Evolutionary conservation across 1,140 invertebrate species (phyloP), one percentile per base, ranked within the genome.

Genomic region (Heterodera schachtii): DNA sequence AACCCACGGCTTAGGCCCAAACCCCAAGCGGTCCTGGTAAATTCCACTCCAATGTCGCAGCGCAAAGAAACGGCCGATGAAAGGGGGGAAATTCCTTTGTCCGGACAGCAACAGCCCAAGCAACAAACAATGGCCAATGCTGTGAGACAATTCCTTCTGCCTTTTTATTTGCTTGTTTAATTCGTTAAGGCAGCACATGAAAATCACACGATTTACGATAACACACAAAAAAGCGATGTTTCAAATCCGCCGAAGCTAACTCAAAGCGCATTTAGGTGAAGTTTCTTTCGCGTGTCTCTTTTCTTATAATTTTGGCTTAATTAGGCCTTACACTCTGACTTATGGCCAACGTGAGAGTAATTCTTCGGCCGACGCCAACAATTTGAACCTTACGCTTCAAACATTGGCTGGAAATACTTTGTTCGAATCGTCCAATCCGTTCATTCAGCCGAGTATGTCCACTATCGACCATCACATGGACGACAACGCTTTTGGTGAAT

Each of bases 1-100:
- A 90, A 90, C 81, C 88, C 88, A 13, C 87, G 88, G 19, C 84
- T 89, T 43, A 81, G 88, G 60, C 88, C 88, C 16, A 89, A 89
- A 77, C 81, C 88, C n/a, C 77, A 78, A 67, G 69, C 74, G 3
- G 73, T 85, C 46, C 5, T 64, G 13, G 57, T 19, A 64, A 64
- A 64, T 5, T 52, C 75, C 21, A 46, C 85, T 9, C 31, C 70
- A 46, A 82, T 67, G 13, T 31, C 52, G 44, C 46, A 46, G 52
- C 73, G 57, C 46, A 60, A 80, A 52, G 8, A 41, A 44, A 75
- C 46, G 44, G 6, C 73, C 31, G 46, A 9, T 66, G 46, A 16
- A 46, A 46, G 46, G 44, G 47, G n/a, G 47, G 60, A 69, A 70
- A 44, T 70, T 69, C 69, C 41, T 47, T 69, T 82, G 13, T 9